phyloP scores from a whole-genome alignment of 2,113 vertebrate genomes.

The Aleadryas rufinucha region DNA sequence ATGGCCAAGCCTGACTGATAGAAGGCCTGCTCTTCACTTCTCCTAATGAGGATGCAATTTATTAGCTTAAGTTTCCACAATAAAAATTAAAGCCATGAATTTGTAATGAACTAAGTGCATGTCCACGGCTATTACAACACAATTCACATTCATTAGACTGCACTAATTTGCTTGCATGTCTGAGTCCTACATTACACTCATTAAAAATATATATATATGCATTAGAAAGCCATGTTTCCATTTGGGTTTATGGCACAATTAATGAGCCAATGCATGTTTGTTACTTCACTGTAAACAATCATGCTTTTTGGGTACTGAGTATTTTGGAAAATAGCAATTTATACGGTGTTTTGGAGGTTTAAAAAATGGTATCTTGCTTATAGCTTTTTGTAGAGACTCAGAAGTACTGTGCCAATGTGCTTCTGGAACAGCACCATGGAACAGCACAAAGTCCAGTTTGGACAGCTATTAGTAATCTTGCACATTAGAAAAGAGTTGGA shows the following conservation, averaged over 20 bases:
- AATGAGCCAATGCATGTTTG: neutral
- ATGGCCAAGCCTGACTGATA: neutral
- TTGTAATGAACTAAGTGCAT: neutral
- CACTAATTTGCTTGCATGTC: neutral
- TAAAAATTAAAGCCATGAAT: neutral
- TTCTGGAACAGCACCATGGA: neutral
- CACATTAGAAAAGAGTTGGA: neutral
- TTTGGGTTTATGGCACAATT: neutral
- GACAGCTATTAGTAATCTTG: neutral
- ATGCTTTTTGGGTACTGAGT: neutral
- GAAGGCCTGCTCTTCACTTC: neutral
- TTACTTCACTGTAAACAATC: neutral
- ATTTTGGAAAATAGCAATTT: neutral
- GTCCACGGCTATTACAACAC: neutral
- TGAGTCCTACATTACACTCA: neutral
- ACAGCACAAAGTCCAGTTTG: neutral
- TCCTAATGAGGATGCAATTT: neutral
- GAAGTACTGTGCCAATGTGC: neutral
- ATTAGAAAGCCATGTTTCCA: neutral
- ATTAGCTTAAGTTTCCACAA: neutral
- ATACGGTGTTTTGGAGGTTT: neutral
- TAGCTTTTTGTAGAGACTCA: neutral
- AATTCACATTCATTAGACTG: neutral
- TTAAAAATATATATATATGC: neutral
- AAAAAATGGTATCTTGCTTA: neutral